Percentiles rank a stretch among this genome's conserved stretches.
These are phyloP conservation scores for Opisthograptis luteolata DNA, from an alignment of 2,888 invertebrate genomes.

Conservation along the genomic window DNA sequence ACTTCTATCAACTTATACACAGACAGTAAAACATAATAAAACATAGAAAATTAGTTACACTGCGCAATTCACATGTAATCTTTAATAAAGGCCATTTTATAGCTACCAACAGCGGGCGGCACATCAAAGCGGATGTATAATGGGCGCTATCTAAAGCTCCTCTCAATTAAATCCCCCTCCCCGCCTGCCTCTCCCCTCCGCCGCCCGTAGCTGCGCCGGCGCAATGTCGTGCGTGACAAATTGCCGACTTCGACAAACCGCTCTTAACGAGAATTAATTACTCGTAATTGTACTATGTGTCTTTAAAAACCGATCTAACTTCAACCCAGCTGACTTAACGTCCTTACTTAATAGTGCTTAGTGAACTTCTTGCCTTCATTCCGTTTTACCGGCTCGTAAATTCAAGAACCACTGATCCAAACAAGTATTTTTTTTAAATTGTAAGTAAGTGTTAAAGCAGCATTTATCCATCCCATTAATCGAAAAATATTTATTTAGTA, in stretches of 20 bases:
- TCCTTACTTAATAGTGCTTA: too few species aligned
- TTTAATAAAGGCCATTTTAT: conserved; percentile 26
- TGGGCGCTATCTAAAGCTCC: conserved; percentile 38
- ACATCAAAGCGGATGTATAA: conserved; percentile 40
- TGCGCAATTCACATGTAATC: conserved; percentile 29
- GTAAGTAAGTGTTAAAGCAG: too few species aligned
- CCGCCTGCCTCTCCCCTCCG: not conserved
- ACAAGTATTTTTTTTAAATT: too few species aligned
- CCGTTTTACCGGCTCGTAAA: too few species aligned
- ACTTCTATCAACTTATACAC: not conserved
- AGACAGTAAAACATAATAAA: conserved; percentile 12
- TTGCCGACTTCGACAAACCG: conserved; percentile 53
- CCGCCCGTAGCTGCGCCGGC: conserved; percentile 35
- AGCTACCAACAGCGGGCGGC: conserved; percentile 33
- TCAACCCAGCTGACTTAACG: not conserved
- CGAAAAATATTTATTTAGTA: too few species aligned
- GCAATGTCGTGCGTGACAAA: conserved; percentile 60
- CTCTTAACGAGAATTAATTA: conserved; percentile 66
- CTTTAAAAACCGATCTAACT: conserved; percentile 12
- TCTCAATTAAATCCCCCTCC: conserved; percentile 45
- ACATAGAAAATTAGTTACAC: conserved; percentile 27
- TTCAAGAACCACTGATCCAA: too few species aligned
- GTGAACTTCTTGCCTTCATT: too few species aligned
- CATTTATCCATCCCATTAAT: too few species aligned
- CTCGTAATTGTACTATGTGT: conserved; percentile 51